Conservation (phyloP, 2,888 invertebrate species). For the Apotomis capreana region DNA sequence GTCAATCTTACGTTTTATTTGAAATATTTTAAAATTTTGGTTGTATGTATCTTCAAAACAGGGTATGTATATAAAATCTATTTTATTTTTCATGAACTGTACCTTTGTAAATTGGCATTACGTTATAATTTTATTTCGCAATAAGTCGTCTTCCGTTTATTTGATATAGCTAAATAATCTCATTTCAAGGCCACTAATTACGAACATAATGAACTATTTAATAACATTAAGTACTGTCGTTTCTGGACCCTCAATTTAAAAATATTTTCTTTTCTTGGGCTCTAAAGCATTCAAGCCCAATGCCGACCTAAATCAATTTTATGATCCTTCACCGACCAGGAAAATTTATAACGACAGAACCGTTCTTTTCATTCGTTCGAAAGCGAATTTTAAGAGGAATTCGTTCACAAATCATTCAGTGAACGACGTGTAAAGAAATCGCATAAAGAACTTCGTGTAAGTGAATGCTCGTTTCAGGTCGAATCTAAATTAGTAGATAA, state of each 20-base stretch:
- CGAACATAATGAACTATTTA: too few species aligned
- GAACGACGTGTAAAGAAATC: constrained; percentile 14
- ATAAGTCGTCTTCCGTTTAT: too few species aligned
- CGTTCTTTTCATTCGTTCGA: constrained; percentile 36
- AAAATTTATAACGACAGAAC: constrained; percentile 35
- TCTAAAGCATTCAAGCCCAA: constrained; percentile 18
- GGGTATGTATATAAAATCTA: too few species aligned
- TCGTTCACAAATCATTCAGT: constrained; percentile 34
- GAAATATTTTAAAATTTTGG: too few species aligned
- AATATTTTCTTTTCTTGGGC: constrained; percentile 10
- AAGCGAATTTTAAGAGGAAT: constrained; percentile 34
- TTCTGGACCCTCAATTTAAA: background rate
- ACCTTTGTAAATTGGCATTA: too few species aligned
- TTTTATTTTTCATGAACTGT: too few species aligned
- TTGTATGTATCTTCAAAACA: too few species aligned
- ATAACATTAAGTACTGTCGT: background rate
- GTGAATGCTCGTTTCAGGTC: constrained; percentile 1
- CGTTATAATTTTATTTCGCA: too few species aligned
- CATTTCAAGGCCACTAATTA: too few species aligned
- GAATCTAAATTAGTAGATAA: background rate
- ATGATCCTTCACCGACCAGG: constrained; percentile 35
- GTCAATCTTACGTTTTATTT: too few species aligned
- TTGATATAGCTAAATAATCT: too few species aligned
- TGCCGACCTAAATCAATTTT: constrained; percentile 38
- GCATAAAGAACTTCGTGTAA: constrained; percentile 11